Percentiles rank a stretch among this genome's conserved stretches.
Evolutionary conservation across 2,113 vertebrate species (phyloP).

Genomic region (Hepsetus odoe): DNA sequence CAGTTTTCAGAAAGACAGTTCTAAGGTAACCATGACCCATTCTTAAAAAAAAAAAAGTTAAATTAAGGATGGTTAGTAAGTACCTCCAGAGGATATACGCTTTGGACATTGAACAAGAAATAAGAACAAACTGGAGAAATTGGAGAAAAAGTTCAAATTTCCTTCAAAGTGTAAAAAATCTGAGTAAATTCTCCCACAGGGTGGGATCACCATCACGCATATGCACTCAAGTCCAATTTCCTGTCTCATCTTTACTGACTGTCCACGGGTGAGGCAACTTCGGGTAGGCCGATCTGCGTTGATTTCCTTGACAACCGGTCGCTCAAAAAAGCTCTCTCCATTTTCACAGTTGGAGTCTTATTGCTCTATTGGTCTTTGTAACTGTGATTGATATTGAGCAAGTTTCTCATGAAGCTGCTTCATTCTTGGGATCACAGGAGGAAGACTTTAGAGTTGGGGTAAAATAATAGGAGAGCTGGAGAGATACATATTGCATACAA

Average conservation of each 20-base stretch:
- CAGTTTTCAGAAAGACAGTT: slow-evolving; percentile 11
- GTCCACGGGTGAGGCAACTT: slow-evolving; percentile 19
- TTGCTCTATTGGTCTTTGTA: background rate
- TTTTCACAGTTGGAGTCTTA: background rate
- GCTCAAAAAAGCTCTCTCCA: background rate
- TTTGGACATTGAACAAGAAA: slow-evolving; percentile 55
- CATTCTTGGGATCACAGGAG: background rate
- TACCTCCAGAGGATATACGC: slow-evolving; percentile 18
- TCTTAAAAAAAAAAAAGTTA: slow-evolving; percentile 27
- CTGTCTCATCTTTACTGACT: slow-evolving; percentile 3
- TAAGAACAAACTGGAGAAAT: slow-evolving; percentile 1
- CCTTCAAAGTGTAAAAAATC: slow-evolving; percentile 51
- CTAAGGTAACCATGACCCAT: slow-evolving; percentile 20
- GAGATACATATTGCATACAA: slow-evolving; percentile 7
- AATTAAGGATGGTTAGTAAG: slow-evolving; percentile 53
- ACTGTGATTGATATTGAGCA: background rate
- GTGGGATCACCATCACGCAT: background rate
- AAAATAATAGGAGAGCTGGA: background rate
- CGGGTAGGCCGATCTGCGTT: background rate
- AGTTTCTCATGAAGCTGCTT: background rate
- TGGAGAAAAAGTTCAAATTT: slow-evolving; percentile 23
- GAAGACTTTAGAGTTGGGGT: too few species aligned
- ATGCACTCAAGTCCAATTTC: background rate
- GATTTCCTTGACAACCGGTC: background rate
- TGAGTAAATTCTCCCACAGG: background rate